A percentile compares a stretch with the other conserved stretches of the same genome.
Evolutionary conservation across 2,797 vertebrate species (phyloP).

Genomic region (Silurus lanzhouensis): DNA sequence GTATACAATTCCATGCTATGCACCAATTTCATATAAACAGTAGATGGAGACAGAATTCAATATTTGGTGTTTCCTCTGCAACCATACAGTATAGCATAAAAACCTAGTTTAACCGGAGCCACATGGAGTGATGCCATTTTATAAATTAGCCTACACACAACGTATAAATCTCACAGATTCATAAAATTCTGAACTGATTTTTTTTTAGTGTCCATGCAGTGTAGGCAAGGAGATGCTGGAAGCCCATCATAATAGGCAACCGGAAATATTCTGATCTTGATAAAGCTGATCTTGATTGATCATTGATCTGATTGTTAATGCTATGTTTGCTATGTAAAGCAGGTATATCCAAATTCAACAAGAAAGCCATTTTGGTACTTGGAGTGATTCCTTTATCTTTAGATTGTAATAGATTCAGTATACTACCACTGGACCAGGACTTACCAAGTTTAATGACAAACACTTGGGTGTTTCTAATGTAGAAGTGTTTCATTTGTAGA

Average conservation of each 20-base stretch:
- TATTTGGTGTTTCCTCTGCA: not conserved
- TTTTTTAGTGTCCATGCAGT: not conserved
- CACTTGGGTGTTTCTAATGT: not conserved
- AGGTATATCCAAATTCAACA: not conserved
- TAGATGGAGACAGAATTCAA: constrained; percentile 61
- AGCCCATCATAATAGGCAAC: no score
- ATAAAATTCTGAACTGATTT: not conserved
- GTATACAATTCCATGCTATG: not conserved
- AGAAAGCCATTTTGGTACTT: not conserved
- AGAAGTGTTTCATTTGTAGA: not conserved
- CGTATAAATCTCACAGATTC: not conserved
- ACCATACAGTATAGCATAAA: not conserved
- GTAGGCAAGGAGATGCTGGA: not conserved
- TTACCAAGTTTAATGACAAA: constrained; percentile 2
- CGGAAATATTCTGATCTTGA: no score
- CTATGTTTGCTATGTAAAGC: not conserved
- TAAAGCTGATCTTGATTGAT: not conserved
- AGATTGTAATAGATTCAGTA: not conserved
- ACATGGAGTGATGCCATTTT: not conserved
- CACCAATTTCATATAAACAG: constrained; percentile 30
- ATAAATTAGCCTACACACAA: not conserved
- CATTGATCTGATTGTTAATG: not conserved
- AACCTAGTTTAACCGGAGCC: no score
- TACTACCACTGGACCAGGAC: not conserved
- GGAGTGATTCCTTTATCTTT: not conserved